These are phyloP conservation scores for Dermochelys coriacea DNA, from an alignment of 2,797 vertebrate species.

Conservation along the genomic window DNA sequence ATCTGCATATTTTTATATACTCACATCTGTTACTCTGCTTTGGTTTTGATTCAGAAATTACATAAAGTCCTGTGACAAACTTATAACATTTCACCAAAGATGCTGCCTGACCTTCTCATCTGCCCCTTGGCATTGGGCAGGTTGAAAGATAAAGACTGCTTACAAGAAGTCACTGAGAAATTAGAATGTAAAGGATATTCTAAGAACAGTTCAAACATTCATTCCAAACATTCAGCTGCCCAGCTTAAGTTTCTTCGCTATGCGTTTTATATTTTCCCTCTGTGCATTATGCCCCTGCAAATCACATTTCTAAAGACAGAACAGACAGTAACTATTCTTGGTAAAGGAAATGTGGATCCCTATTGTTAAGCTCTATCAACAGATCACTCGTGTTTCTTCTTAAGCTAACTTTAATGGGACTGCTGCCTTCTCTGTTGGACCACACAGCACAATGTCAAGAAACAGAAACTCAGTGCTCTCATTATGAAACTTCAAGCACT, in stretches of 20 bases:
- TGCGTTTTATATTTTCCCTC: neutral
- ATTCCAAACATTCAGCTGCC: neutral
- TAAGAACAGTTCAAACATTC: neutral
- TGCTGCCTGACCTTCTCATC: neutral
- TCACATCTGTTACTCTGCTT: neutral
- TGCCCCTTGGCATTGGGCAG: neutral
- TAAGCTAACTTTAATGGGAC: accelerated
- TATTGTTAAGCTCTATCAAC: neutral
- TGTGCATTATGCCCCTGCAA: neutral
- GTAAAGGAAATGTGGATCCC: neutral
- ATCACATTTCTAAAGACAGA: neutral
- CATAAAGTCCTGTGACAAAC: neutral
- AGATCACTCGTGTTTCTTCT: neutral
- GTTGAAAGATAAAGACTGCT: neutral
- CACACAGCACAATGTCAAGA: neutral
- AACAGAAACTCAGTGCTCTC: neutral
- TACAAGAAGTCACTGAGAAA: constrained; percentile 11
- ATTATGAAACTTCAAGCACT: neutral
- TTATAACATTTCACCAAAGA: neutral
- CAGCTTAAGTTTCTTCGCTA: neutral
- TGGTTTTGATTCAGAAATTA: neutral
- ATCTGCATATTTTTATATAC: neutral
- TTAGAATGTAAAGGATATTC: neutral
- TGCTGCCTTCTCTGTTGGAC: neutral
- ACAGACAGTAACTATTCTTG: neutral